These are phyloP conservation scores for Eptesicus fuscus DNA, from an alignment of 2,113 vertebrate species.

Conservation along the genomic window DNA sequence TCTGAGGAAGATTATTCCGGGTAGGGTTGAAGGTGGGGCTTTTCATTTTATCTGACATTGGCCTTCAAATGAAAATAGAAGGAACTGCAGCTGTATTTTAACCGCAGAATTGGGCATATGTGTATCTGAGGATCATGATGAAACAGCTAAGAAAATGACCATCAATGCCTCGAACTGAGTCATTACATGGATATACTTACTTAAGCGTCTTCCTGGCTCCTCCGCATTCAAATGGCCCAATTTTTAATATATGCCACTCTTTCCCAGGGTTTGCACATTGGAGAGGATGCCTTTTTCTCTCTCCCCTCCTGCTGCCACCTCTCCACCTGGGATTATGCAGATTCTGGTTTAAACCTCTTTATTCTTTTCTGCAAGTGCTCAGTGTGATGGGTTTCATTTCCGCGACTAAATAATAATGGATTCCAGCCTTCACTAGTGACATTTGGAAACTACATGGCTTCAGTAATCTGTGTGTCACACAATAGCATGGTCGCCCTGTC, in stretches of 20 bases:
- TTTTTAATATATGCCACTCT: background rate
- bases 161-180: background rate
- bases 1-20: background rate
- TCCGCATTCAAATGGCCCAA: background rate
- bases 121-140: background rate
- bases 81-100: background rate
- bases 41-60: conserved; percentile 9
- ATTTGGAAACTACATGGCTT: conserved; percentile 33
- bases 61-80: conserved; percentile 8
- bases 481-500: background rate
- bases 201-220: background rate
- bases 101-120: background rate
- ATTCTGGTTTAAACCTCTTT: conserved; percentile 55
- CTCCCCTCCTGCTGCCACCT: background rate
- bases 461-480: background rate
- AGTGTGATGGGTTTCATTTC: conserved; percentile 40
- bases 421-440: conserved; percentile 42
- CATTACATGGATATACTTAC: background rate
- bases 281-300: background rate
- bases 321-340: conserved; percentile 58
- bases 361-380: conserved; percentile 48
- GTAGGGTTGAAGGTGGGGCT: background rate
- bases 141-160: background rate
- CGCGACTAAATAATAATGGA: conserved; percentile 44
- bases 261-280: background rate